Percentiles rank a stretch among this genome's conserved stretches.
phyloP scores from a whole-genome alignment of 1,140 invertebrate genomes.

The Aphidius ervi region DNA sequence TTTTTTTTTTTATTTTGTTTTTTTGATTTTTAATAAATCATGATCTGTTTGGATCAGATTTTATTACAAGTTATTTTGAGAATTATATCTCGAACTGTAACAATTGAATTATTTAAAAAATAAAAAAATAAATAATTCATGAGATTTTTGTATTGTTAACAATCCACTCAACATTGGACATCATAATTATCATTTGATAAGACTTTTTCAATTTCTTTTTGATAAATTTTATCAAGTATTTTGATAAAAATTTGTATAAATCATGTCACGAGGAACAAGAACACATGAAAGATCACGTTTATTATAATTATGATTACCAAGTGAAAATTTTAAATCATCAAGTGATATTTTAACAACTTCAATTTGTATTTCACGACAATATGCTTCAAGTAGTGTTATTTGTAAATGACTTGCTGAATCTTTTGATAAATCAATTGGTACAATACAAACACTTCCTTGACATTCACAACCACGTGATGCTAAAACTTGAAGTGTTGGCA shows the following conservation, averaged over 20 bases:
- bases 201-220: conserved; percentile 15
- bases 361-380: conserved; percentile 43
- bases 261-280: conserved; percentile 30
- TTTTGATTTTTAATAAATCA: too few relatives aligned
- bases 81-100: too few relatives aligned
- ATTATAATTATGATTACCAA: conserved; percentile 32
- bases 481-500: conserved; percentile 38
- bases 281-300: conserved; percentile 36
- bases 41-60: too few relatives aligned
- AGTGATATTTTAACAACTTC: conserved; percentile 36
- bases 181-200: conserved; percentile 7
- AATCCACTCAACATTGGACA: background rate
- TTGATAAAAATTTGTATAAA: conserved; percentile 29
- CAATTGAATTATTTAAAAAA: too few relatives aligned
- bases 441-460: conserved; percentile 36
- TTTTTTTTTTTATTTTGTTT: too few relatives aligned
- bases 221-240: conserved; percentile 3
- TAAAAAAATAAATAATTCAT: too few relatives aligned
- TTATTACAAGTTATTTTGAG: too few relatives aligned
- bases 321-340: conserved; percentile 29
- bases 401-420: conserved; percentile 44
- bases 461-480: conserved; percentile 35
- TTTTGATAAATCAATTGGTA: conserved; percentile 37
- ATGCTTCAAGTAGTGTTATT: conserved; percentile 40
- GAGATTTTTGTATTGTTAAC: too few relatives aligned